phyloP scores from a whole-genome alignment of 2,888 invertebrate genomes.

The Subacronicta megacephala region DNA sequence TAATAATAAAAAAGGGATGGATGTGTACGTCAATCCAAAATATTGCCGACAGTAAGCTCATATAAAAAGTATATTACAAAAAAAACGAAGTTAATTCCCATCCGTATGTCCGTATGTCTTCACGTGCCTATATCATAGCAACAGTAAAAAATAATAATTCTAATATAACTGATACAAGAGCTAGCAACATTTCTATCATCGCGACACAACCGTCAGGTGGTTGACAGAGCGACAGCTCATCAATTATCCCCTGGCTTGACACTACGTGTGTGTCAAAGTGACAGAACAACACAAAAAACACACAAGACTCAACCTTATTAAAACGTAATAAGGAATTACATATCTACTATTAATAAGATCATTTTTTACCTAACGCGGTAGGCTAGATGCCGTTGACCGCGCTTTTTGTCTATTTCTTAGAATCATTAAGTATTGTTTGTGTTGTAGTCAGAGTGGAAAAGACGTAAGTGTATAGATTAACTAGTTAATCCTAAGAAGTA shows the following conservation, averaged over 20 bases:
- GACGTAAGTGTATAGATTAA: neutral
- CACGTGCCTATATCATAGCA: neutral
- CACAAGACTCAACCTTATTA: conserved; percentile 50
- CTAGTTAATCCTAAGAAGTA: neutral
- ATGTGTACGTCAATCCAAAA: no score
- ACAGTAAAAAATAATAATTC: conserved; percentile 29
- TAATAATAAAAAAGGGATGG: no score
- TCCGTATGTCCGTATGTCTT: conserved; percentile 22
- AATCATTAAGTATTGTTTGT: conserved; percentile 45
- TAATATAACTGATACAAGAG: conserved; percentile 23
- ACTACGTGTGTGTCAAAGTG: conserved; percentile 68
- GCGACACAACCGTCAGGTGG: conserved; percentile 57
- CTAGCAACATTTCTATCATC: conserved; percentile 60
- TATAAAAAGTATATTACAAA: no score
- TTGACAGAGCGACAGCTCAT: conserved; percentile 69
- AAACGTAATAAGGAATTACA: conserved; percentile 41
- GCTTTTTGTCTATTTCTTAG: conserved; percentile 54
- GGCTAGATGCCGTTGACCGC: conserved; percentile 61
- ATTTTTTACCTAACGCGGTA: conserved; percentile 59
- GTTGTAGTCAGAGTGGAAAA: neutral
- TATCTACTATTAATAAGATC: conserved; percentile 24
- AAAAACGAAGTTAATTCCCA: conserved; percentile 7
- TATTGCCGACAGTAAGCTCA: neutral
- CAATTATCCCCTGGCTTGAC: conserved; percentile 79
- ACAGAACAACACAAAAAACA: conserved; percentile 33